These are phyloP conservation scores for Malthinus flaveolus DNA, from an alignment of 2,888 invertebrate genomes.

Conservation along the genomic window DNA sequence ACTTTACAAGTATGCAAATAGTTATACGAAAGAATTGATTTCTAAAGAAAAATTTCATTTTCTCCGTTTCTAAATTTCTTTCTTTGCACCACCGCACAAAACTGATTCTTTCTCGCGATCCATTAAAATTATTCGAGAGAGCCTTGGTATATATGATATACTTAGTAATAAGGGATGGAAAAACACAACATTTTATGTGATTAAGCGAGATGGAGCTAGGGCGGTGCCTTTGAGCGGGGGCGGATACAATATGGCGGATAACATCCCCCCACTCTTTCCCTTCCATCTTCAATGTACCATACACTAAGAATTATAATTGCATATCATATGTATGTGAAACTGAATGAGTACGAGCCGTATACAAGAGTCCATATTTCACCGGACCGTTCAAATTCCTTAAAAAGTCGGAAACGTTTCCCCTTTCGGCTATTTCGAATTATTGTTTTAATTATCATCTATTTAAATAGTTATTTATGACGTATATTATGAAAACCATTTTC, in stretches of 20 bases:
- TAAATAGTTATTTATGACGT: constrained; percentile 39
- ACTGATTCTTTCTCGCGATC: constrained; percentile 53
- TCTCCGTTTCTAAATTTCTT: constrained; percentile 40
- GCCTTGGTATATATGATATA: constrained; percentile 50
- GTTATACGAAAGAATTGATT: constrained; percentile 1
- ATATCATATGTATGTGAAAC: constrained; percentile 53
- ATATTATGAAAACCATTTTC: no score
- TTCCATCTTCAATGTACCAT: constrained; percentile 49
- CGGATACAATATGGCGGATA: constrained; percentile 56
- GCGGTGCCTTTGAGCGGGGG: constrained; percentile 53
- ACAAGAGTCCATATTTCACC: constrained; percentile 47
- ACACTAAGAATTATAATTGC: constrained; percentile 55
- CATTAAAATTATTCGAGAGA: constrained; percentile 55
- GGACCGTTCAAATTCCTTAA: constrained; percentile 23
- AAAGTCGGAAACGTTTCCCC: constrained; percentile 11
- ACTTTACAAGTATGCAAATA: neutral
- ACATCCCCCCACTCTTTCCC: constrained; percentile 49
- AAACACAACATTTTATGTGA: constrained; percentile 32
- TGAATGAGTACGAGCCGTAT: constrained; percentile 37
- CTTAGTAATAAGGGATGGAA: constrained; percentile 45
- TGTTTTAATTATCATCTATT: constrained; percentile 52
- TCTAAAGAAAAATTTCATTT: constrained; percentile 15
- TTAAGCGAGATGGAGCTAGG: constrained; percentile 43
- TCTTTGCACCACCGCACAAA: constrained; percentile 44
- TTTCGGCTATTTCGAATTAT: constrained; percentile 34